Base-by-base conservation (phyloP, 2,797 vertebrate genomes). In the Sparus aurata region DNA sequence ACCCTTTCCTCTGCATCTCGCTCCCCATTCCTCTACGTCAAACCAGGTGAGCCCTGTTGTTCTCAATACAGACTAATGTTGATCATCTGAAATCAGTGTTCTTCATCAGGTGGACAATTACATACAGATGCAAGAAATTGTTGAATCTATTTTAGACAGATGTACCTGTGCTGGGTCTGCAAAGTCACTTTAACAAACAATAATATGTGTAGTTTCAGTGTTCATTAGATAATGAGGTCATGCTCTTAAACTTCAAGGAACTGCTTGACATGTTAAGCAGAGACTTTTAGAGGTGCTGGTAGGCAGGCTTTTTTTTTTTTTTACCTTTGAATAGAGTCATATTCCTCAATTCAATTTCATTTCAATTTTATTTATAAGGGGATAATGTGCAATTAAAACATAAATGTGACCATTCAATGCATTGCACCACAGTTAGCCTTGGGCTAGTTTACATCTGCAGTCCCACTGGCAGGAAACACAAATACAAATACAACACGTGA, bases 1-100 rank as follows among this genome's bases (percentile, higher is more conserved):
- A 99, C 83, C 98, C 98, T 0, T 99, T 99, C 91, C 95, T 98
- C 70, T 99, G 98, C 82, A 96, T 99, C 92, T 99, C 98, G 0
- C 95, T 99, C 25, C 98, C 98, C 57, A 98, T 99, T 80, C 98
- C 98, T 1, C 94, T 97, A 49, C 96, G 96, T 12, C 97, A 99
- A 94, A 99, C 97, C 65, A 97, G 98, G 98, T 99, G 95, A 74
- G 96, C 79, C 1, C 49, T 11, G 7, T 47, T 49, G 45, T 16
- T 27, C 25, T 46, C 5, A 38, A 34, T n/a, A 5, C 54, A 43
- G 67, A 77, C 43, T 47, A 8, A 1, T 25, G 25, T 57, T 50
- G 12, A 0, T 27, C 27, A 30, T 59, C 15, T 47, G 17, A 59
- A 15, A 46, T 55, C 6, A 45, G 20, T 9, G 6, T 58, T 54